Evolutionary conservation across 2,888 invertebrate genomes (phyloP), one percentile per base, ranked within the genome.

Genomic region (Chydorus sphaericus): DNA sequence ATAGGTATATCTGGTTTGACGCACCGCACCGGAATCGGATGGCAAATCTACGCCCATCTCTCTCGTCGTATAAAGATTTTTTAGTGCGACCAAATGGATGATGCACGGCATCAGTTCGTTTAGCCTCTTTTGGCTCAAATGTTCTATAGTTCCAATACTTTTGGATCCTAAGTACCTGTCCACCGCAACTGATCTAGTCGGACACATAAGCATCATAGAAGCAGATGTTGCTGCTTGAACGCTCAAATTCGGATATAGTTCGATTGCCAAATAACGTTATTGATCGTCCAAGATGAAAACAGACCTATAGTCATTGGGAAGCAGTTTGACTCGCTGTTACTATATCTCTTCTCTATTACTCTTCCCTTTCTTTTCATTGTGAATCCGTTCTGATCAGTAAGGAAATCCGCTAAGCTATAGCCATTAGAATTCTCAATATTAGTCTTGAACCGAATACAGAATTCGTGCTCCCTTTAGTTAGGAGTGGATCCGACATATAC

Each of bases 271-370:
- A n/a, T n/a, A 67, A 14, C 94, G 67, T 33, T 71, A 69, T 3
- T 64, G 65, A 2, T 66, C 73, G 64, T 91, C 91, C 66, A 91
- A 85, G 58, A 92, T 77, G 72, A 85, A 91, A 0, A 90, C 84
- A 77, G 85, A 85, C 0, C 89, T 83, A n/a, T n/a, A 0, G 97
- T 92, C 62, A 94, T 87, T 0, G 98, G 98, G 67, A 89, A 98
- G 67, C 92, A 94, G 70, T 98, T 97, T 0, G 88, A 96, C 69
- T 96, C 94, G 55, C 90, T 81, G 0, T n/a, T n/a, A n/a, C n/a
- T n/a, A n/a, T n/a, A n/a, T n/a, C 86, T 86, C 59, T 89, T 79
- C 57, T 82, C 77, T 44, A 82, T 82, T 1, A 89, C 80, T 67
- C 88, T 88, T 0, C 82, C 76, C 30, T 89, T 75, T 67, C 81